Base-by-base conservation (phyloP, 2,797 vertebrate genomes). In the Macropodus opercularis region DNA sequence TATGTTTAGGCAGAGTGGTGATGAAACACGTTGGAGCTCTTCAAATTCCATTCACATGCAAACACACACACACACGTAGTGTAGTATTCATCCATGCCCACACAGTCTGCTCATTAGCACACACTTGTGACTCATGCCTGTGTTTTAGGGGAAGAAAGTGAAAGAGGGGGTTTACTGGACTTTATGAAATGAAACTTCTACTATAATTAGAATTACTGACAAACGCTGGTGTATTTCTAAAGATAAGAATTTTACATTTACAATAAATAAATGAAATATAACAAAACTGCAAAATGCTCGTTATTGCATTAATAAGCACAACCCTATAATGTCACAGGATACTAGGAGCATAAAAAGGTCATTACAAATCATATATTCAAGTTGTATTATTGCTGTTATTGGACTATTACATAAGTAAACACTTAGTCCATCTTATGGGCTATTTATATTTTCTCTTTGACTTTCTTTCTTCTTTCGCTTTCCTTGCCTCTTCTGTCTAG, bases 21-120 rank as follows among this genome's bases (percentile, higher is more conserved):
- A 22, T 61, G 57, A 75, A 81, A 83, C 78, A 83, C 69, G 46
- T 53, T 47, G 66, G 47, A 13, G 43, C 77, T 81, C 84, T 86
- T 54, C 77, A 80, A 69, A 19, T 54, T 72, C 73, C 46, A 55
- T 39, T 60, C 27, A 72, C 43, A 59, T 26, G 54, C 38, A 51
- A 17, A 60, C 17, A 39, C 51, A 58, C 57, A 57, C 26, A 21
- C 27, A 8, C 12, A 14, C 57, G n/a, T n/a, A n/a, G n/a, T n/a
- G n/a, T n/a, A 40, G 51, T 31, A 56, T 68, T 72, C 63, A 40
- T 52, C 46, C 23, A 67, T 69, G 62, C 74, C 69, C 78, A 81
- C 72, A 72, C 66, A 74, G 66, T 75, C 70, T 34, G 70, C 52
- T 80, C 68, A 76, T 82, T 64, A 80, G 41, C 58, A 50, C 76